phyloP scores from a whole-genome alignment of 2,888 invertebrate species.

The Rhaphigaster nebulosa region DNA sequence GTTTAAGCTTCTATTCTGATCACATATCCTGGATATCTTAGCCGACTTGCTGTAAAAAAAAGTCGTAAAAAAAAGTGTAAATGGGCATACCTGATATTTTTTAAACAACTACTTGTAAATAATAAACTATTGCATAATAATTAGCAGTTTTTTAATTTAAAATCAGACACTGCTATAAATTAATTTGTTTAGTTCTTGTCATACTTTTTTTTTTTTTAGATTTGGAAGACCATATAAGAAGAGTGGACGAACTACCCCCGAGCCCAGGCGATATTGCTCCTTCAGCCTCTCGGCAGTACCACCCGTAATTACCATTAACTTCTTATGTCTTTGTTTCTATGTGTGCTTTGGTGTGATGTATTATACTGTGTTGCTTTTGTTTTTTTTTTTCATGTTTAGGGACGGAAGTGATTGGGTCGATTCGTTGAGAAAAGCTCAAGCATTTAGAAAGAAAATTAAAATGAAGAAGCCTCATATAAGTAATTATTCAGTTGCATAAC shows the following conservation, averaged over 20 bases:
- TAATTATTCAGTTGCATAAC: slow-evolving; percentile 15
- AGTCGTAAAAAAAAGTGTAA: too few species aligned
- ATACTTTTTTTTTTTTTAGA: background rate
- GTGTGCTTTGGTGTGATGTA: slow-evolving; percentile 32
- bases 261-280: slow-evolving; percentile 46
- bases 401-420: slow-evolving; percentile 53
- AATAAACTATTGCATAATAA: too few species aligned
- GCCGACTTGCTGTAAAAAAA: too few species aligned
- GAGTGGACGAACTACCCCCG: background rate
- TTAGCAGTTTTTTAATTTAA: too few species aligned
- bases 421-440: slow-evolving; percentile 55
- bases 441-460: slow-evolving; percentile 57
- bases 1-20: too few species aligned
- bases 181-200: too few species aligned
- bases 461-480: slow-evolving; percentile 57
- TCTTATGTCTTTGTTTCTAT: background rate
- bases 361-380: slow-evolving; percentile 27
- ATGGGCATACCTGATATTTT: too few species aligned
- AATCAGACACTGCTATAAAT: too few species aligned
- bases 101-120: too few species aligned
- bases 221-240: slow-evolving; percentile 48
- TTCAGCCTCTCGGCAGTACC: slow-evolving; percentile 47
- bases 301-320: slow-evolving; percentile 27
- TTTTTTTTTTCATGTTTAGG: slow-evolving; percentile 39
- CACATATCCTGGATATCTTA: too few species aligned